A percentile compares a stretch with the other conserved stretches of the same genome.
Conservation (phyloP, 2,888 invertebrate genomes). For the Latrodectus hesperus region DNA sequence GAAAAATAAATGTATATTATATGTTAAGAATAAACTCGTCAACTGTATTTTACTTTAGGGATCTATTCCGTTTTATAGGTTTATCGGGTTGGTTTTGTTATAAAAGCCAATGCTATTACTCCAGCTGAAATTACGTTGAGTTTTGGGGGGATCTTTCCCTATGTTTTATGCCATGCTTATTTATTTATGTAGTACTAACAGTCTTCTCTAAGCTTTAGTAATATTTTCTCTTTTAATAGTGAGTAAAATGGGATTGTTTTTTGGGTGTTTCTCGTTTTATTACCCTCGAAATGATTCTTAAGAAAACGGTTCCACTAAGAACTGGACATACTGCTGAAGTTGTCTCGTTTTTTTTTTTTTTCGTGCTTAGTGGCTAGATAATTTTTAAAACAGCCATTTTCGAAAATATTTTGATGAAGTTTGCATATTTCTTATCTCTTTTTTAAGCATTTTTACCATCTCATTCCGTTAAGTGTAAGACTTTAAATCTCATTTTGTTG, state of each 20-base stretch:
- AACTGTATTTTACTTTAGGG: constrained; percentile 12
- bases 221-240: neutral
- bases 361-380: too few relatives aligned
- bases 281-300: too few relatives aligned
- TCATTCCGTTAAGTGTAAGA: too few relatives aligned
- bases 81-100: neutral
- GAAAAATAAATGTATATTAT: constrained; percentile 23
- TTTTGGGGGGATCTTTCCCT: neutral
- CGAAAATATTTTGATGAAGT: too few relatives aligned
- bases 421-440: too few relatives aligned
- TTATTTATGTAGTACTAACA: neutral
- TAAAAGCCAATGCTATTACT: constrained; percentile 10
- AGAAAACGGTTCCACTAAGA: too few relatives aligned
- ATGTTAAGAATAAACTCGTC: constrained; percentile 28
- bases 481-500: too few relatives aligned
- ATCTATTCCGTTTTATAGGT: constrained; percentile 26
- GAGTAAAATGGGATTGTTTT: neutral
- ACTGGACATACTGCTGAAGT: too few relatives aligned
- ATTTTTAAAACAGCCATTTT: too few relatives aligned
- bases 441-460: too few relatives aligned
- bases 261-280: neutral
- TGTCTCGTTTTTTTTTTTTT: too few relatives aligned
- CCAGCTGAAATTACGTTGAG: neutral
- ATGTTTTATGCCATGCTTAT: neutral
- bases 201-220: too few relatives aligned